Evolutionary conservation across 2,888 invertebrate species (phyloP).

Genomic region (Dynastes maya): DNA sequence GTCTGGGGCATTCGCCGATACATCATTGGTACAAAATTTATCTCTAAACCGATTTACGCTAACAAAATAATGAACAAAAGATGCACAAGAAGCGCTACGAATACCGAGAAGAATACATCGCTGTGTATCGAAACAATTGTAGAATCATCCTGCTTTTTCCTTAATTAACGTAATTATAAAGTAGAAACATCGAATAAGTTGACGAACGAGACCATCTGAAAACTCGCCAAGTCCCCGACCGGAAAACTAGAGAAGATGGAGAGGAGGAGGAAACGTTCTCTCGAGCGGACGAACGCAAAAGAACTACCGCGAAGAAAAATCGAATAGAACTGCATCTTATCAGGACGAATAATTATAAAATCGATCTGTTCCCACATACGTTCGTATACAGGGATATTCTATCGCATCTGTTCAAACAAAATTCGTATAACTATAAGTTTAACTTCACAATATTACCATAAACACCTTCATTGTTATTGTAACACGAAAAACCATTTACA

Average conservation of each 20-base stretch:
- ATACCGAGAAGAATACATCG: slow-evolving; percentile 19
- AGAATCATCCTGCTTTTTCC: slow-evolving; percentile 37
- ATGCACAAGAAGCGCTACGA: background rate
- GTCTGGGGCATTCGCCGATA: background rate
- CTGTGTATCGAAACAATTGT: slow-evolving; percentile 29
- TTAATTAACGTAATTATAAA: slow-evolving; percentile 50
- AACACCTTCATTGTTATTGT: too few species aligned
- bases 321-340: slow-evolving; percentile 56
- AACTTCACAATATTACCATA: too few species aligned
- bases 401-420: slow-evolving; percentile 43
- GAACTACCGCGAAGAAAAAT: slow-evolving; percentile 61
- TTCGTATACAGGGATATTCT: slow-evolving; percentile 36
- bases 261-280: slow-evolving; percentile 52
- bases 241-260: slow-evolving; percentile 63
- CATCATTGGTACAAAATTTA: background rate
- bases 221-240: slow-evolving; percentile 38
- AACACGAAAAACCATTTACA: too few species aligned
- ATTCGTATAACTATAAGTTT: too few species aligned
- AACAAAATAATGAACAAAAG: slow-evolving; percentile 28
- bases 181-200: slow-evolving; percentile 44
- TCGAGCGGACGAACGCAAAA: slow-evolving; percentile 66
- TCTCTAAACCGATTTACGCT: slow-evolving; percentile 1
- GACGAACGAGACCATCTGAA: slow-evolving; percentile 45
- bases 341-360: slow-evolving; percentile 64
- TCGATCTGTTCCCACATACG: slow-evolving; percentile 60